Percentiles rank a stretch among this genome's conserved stretches.
Evolutionary conservation across 2,797 vertebrate species (phyloP).

Genomic region (Monodelphis domestica): DNA sequence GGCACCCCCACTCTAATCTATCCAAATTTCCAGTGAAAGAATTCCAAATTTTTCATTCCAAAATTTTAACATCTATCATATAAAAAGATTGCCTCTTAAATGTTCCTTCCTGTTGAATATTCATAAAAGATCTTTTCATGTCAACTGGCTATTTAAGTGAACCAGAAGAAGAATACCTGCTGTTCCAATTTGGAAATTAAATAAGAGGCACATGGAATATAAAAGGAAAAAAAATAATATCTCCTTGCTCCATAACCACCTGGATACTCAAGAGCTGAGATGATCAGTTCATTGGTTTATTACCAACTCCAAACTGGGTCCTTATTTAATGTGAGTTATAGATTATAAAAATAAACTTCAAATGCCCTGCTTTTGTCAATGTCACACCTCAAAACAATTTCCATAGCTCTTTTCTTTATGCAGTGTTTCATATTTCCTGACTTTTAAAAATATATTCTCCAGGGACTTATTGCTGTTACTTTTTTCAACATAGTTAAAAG

Average conservation of each 20-base stretch:
- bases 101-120: background rate
- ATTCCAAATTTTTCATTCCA: conserved; percentile 17
- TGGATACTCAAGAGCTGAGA: background rate
- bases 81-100: conserved; percentile 10
- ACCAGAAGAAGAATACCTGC: background rate
- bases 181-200: background rate
- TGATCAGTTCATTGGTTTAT: background rate
- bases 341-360: background rate
- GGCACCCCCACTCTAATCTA: background rate
- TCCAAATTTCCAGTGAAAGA: background rate
- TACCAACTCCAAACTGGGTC: background rate
- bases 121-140: background rate
- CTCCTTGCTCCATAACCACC: background rate
- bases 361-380: conserved; percentile 30
- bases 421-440: conserved; percentile 70
- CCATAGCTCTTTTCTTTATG: conserved; percentile 42
- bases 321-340: conserved; percentile 35
- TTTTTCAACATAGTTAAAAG: conserved; percentile 44
- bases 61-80: background rate
- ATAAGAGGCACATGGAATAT: background rate
- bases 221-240: background rate
- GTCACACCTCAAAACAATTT: conserved; percentile 53
- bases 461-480: conserved; percentile 28
- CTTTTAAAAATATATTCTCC: conserved; percentile 46
- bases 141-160: background rate